A percentile compares a stretch with the other conserved stretches of the same genome.
Evolutionary conservation across 2,888 invertebrate species (phyloP).

Genomic region (Saturnia japonica): DNA sequence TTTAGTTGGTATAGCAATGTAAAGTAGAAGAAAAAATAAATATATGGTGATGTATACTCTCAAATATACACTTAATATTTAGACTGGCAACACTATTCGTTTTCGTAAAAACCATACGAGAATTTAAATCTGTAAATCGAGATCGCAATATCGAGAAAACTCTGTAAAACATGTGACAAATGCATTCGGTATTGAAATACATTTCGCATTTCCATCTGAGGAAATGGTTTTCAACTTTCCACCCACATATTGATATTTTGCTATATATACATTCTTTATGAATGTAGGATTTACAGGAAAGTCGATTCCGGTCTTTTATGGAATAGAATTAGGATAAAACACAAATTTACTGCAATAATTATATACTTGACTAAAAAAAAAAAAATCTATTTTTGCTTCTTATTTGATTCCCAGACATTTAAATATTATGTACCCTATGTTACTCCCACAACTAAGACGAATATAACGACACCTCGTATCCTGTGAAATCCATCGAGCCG

Average conservation of each 20-base stretch:
- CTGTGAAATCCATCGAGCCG: too few species aligned
- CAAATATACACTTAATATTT: not conserved
- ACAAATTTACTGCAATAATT: too few species aligned
- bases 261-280: not conserved
- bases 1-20: too few species aligned
- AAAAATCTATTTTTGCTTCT: too few species aligned
- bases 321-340: not conserved
- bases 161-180: constrained; percentile 10
- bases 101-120: not conserved
- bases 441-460: too few species aligned
- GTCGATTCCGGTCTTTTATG: not conserved
- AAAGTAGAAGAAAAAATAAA: too few species aligned
- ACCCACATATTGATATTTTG: constrained; percentile 12
- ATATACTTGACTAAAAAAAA: too few species aligned
- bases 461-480: too few species aligned
- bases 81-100: not conserved
- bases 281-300: not conserved
- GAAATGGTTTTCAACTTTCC: constrained; percentile 10
- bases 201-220: constrained; percentile 10
- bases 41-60: too few species aligned
- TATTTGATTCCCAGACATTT: too few species aligned
- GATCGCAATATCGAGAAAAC: not conserved
- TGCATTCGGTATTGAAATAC: constrained; percentile 7
- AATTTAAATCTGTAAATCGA: not conserved
- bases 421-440: too few species aligned